Conservation (phyloP, 1,140 invertebrate genomes). For the Anastrepha obliqua region DNA sequence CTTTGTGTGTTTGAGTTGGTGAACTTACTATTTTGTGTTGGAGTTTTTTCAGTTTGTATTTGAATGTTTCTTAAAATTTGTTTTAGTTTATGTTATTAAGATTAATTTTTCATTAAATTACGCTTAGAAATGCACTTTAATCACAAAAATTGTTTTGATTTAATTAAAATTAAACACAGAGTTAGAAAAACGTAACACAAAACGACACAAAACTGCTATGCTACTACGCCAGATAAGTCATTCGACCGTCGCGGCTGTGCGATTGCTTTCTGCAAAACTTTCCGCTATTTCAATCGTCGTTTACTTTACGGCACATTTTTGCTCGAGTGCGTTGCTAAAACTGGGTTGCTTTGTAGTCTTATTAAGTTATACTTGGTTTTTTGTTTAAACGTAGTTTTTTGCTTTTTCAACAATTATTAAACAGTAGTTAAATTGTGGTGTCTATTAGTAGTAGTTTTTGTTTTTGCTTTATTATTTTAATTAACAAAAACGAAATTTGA, state of each 20-base stretch:
- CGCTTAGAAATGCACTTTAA: slow-evolving; percentile 71
- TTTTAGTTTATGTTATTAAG: neutral
- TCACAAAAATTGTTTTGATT: slow-evolving; percentile 70
- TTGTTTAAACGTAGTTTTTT: slow-evolving; percentile 42
- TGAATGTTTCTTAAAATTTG: slow-evolving; percentile 9
- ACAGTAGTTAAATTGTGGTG: slow-evolving; percentile 32
- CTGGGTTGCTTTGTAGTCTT: slow-evolving; percentile 17
- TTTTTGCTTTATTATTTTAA: slow-evolving; percentile 63
- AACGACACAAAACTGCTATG: slow-evolving; percentile 29
- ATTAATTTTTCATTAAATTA: slow-evolving; percentile 60
- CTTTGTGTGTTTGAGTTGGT: neutral
- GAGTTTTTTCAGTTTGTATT: neutral
- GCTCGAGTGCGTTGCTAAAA: neutral
- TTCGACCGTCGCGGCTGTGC: neutral
- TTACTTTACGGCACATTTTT: neutral
- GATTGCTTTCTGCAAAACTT: neutral
- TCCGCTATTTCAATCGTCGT: neutral
- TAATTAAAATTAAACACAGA: slow-evolving; percentile 47
- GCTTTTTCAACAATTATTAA: slow-evolving; percentile 43
- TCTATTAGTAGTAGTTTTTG: slow-evolving; percentile 56
- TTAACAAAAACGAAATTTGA: slow-evolving; percentile 55
- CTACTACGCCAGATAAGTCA: neutral
- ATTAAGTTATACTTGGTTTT: neutral
- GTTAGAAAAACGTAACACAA: slow-evolving; percentile 20
- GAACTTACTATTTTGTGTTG: neutral